These are phyloP conservation scores for Mylabris sibirica DNA, from an alignment of 2,888 invertebrate genomes.

Conservation along the genomic window DNA sequence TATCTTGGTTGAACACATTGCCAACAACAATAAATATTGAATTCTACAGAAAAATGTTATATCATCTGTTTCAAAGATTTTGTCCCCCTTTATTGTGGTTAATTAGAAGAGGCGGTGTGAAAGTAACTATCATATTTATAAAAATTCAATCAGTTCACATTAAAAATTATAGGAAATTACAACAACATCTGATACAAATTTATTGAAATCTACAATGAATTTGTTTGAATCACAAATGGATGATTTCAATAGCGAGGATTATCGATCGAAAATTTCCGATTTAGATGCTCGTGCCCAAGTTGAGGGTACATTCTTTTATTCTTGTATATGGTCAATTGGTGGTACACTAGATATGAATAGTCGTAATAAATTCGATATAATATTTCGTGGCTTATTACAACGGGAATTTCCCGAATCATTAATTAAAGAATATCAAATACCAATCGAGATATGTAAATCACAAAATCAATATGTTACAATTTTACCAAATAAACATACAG, in stretches of 20 bases:
- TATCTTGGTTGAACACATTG: conserved; percentile 78
- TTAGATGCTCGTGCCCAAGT: conserved; percentile 85
- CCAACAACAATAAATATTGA: neutral
- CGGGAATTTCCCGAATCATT: conserved; percentile 78
- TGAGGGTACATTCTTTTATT: conserved; percentile 92
- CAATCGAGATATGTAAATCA: neutral
- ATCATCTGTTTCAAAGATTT: conserved; percentile 79
- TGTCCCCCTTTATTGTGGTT: conserved; percentile 80
- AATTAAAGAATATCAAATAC: conserved; percentile 1
- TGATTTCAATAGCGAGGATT: conserved; percentile 82
- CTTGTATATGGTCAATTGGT: conserved; percentile 92
- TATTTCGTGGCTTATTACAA: conserved; percentile 83
- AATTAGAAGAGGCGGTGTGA: conserved; percentile 72
- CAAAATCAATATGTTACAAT: neutral
- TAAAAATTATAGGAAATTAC: conserved; percentile 81
- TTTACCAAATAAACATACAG: conserved; percentile 47
- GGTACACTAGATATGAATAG: conserved; percentile 79
- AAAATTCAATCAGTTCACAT: neutral
- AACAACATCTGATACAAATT: conserved; percentile 85
- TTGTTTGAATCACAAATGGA: conserved; percentile 67
- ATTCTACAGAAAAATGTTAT: conserved; percentile 57
- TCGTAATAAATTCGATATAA: conserved; percentile 76
- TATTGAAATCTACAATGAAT: conserved; percentile 68
- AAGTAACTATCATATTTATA: conserved; percentile 39
- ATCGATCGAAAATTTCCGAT: conserved; percentile 74